phyloP scores from a whole-genome alignment of 1,140 invertebrate species.

The Lepidurus packardi region DNA sequence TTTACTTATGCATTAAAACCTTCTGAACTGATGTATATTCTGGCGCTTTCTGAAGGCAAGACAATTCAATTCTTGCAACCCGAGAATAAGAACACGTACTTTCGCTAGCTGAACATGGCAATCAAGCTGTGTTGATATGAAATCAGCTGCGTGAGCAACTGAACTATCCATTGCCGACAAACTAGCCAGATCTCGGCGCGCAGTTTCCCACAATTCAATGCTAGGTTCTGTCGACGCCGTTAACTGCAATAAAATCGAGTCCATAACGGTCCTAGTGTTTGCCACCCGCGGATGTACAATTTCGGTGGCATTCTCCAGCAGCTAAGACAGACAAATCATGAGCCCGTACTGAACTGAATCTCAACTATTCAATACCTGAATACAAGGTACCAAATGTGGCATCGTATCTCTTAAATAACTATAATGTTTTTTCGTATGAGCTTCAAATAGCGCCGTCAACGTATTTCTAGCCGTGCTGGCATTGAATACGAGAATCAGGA shows the following conservation, averaged over 20 bases:
- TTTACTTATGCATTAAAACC: too few species aligned
- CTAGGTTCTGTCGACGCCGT: slow-evolving; percentile 38
- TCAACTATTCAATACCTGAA: slow-evolving; percentile 54
- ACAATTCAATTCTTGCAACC: not conserved
- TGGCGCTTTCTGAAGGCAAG: not conserved
- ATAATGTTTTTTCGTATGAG: slow-evolving; percentile 88
- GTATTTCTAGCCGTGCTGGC: slow-evolving; percentile 83
- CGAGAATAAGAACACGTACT: slow-evolving; percentile 40
- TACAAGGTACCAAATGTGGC: slow-evolving; percentile 79
- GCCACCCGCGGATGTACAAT: not conserved
- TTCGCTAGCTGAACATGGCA: slow-evolving; percentile 48
- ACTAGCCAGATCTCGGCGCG: slow-evolving; percentile 62
- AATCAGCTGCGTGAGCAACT: slow-evolving; percentile 28
- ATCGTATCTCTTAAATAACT: slow-evolving; percentile 88
- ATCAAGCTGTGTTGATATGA: slow-evolving; percentile 51
- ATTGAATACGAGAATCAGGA: slow-evolving; percentile 90
- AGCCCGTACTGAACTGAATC: not conserved
- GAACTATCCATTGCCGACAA: slow-evolving; percentile 38
- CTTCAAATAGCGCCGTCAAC: slow-evolving; percentile 85
- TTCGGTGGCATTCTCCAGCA: not conserved
- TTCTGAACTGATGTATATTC: too few species aligned
- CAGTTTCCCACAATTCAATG: slow-evolving; percentile 60
- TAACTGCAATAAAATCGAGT: not conserved
- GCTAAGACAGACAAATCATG: not conserved
- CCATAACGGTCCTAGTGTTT: not conserved